phyloP scores from a whole-genome alignment of 2,113 vertebrate species.

The Poicephalus gulielmi region DNA sequence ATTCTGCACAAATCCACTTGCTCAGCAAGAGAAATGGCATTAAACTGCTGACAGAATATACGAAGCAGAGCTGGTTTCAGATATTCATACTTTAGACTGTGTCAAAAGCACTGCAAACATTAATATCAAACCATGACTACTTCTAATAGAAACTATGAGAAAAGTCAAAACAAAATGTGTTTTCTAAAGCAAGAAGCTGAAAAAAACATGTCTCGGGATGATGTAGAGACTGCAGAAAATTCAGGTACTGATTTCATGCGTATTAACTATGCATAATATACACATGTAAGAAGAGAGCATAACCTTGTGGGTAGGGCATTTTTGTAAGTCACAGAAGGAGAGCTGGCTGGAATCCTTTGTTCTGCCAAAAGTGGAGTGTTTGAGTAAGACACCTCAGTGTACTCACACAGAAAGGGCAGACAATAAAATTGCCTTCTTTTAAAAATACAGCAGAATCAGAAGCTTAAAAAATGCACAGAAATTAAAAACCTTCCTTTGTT shows the following conservation, averaged over 20 bases:
- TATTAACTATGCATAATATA: conserved; percentile 9
- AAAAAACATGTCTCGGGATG: background rate
- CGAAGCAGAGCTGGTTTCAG: conserved; percentile 32
- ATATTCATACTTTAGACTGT: conserved; percentile 38
- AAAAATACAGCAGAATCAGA: background rate
- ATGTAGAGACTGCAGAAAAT: conserved; percentile 36
- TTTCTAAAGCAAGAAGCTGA: conserved; percentile 33
- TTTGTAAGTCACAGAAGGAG: background rate
- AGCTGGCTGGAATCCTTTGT: background rate
- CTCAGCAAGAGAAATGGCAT: conserved; percentile 50
- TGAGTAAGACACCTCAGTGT: background rate
- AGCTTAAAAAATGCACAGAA: background rate
- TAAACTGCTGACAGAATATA: conserved; percentile 33
- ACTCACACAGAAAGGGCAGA: background rate
- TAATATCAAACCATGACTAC: conserved; percentile 60
- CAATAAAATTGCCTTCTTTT: background rate
- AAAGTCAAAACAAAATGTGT: conserved; percentile 28
- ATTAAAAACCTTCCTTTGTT: background rate
- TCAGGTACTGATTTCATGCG: conserved; percentile 43
- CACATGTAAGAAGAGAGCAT: background rate
- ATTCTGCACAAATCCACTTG: conserved; percentile 56
- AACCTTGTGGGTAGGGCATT: conserved; percentile 11
- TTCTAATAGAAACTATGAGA: conserved; percentile 29
- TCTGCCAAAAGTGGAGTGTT: background rate
- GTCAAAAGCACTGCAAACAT: conserved; percentile 43